A percentile compares a stretch with the other conserved stretches of the same genome.
Evolutionary conservation across 2,888 invertebrate genomes (phyloP).

Genomic region (Hololepta plana): DNA sequence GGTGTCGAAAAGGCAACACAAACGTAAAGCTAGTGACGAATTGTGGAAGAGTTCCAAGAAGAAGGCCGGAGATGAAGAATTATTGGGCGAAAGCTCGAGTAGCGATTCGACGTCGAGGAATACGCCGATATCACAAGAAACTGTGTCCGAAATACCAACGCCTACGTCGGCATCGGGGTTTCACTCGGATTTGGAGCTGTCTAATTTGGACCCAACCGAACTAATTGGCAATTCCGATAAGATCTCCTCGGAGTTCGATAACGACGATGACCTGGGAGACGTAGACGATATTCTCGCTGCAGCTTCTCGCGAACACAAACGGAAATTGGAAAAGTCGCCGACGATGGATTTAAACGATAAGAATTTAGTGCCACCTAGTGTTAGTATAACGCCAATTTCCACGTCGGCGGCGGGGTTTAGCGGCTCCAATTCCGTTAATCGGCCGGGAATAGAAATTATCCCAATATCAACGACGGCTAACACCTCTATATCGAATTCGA

Average conservation of each 20-base stretch:
- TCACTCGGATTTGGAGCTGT: constrained; percentile 42
- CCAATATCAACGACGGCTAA: constrained; percentile 36
- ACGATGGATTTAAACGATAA: constrained; percentile 31
- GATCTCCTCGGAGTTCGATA: constrained; percentile 36
- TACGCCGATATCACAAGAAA: constrained; percentile 31
- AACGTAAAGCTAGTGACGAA: constrained; percentile 42
- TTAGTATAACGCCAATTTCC: constrained; percentile 43
- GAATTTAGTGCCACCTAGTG: constrained; percentile 37
- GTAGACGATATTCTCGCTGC: constrained; percentile 34
- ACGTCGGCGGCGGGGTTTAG: constrained; percentile 10
- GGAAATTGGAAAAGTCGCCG: constrained; percentile 36
- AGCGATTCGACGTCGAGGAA: constrained; percentile 42
- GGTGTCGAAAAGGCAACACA: constrained; percentile 29
- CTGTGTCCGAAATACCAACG: constrained; percentile 29
- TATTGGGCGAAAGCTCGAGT: constrained; percentile 35
- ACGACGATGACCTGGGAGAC: constrained; percentile 36
- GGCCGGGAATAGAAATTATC: constrained; percentile 73
- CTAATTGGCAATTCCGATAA: constrained; percentile 31
- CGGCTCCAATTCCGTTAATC: constrained; percentile 27
- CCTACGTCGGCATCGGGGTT: constrained; percentile 37
- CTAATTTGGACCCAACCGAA: constrained; percentile 41
- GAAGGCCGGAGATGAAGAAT: constrained; percentile 8
- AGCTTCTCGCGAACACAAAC: constrained; percentile 30
- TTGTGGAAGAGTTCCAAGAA: constrained; percentile 39
- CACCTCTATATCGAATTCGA: constrained; percentile 52